Percentiles rank a stretch among this genome's conserved stretches.
Conservation (phyloP, 2,888 invertebrate genomes). For the Limnephilus marmoratus region DNA sequence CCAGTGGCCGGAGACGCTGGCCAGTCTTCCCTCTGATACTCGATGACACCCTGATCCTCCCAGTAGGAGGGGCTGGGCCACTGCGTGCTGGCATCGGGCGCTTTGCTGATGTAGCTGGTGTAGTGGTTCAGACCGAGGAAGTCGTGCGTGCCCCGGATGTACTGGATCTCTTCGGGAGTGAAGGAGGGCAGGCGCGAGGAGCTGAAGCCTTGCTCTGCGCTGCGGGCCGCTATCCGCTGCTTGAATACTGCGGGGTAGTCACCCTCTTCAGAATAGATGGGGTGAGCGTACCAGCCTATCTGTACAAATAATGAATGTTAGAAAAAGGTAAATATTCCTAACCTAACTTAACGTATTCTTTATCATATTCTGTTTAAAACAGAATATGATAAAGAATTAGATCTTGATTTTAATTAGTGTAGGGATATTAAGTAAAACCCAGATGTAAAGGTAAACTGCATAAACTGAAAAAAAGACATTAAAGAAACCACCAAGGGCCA, state of each 20-base stretch:
- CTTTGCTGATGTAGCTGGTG: constrained; percentile 72
- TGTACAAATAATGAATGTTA: constrained; percentile 28
- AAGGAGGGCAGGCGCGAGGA: constrained; percentile 79
- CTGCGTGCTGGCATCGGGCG: background rate
- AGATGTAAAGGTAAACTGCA: background rate
- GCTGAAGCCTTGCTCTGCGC: constrained; percentile 76
- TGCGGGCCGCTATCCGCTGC: constrained; percentile 76
- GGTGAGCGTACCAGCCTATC: constrained; percentile 78
- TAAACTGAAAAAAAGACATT: no score
- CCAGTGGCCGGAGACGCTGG: background rate
- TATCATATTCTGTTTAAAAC: no score
- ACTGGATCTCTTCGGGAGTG: constrained; percentile 78
- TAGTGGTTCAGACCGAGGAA: constrained; percentile 86
- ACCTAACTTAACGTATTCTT: no score
- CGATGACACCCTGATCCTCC: constrained; percentile 4
- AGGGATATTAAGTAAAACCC: no score
- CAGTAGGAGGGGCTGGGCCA: constrained; percentile 10
- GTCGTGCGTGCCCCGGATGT: constrained; percentile 79
- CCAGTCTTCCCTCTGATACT: constrained; percentile 22
- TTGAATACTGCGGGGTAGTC: constrained; percentile 81
- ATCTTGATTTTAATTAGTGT: no score
- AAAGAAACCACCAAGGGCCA: no score
- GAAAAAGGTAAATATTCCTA: no score
- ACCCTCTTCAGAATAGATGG: constrained; percentile 78
- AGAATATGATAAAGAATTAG: no score